These are phyloP conservation scores for Ormyrus rosae DNA, from an alignment of 2,888 invertebrate genomes.

Conservation along the genomic window DNA sequence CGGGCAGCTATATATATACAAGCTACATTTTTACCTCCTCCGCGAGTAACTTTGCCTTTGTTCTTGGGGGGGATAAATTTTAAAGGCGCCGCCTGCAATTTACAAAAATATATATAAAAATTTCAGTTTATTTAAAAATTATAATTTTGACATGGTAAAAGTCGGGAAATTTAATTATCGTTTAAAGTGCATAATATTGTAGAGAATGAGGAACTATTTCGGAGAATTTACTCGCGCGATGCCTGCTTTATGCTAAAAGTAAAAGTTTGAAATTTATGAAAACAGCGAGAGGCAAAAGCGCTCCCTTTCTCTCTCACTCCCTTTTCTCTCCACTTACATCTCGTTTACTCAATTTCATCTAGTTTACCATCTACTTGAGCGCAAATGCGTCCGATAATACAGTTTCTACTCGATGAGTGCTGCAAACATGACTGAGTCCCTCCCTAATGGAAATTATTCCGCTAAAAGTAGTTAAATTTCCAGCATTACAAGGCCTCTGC, in stretches of 20 bases:
- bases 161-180: no score
- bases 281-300: background rate
- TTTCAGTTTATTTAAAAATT: no score
- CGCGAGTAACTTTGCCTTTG: slow-evolving; percentile 22
- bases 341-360: slow-evolving; percentile 37
- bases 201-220: background rate
- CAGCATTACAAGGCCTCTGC: no score
- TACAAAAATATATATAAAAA: no score
- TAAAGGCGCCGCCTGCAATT: no score
- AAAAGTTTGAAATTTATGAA: slow-evolving; percentile 30
- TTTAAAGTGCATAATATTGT: background rate
- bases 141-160: no score
- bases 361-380: slow-evolving; percentile 32
- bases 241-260: background rate
- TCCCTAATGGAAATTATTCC: slow-evolving; percentile 24
- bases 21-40: slow-evolving; percentile 22
- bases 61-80: no score
- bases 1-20: slow-evolving; percentile 28
- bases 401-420: slow-evolving; percentile 24
- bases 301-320: background rate
- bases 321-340: slow-evolving; percentile 8
- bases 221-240: no score
- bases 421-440: slow-evolving; percentile 10
- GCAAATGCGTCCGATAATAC: slow-evolving; percentile 37
- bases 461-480: background rate